phyloP scores from a whole-genome alignment of 2,888 invertebrate genomes.

The Papilio demoleus region DNA sequence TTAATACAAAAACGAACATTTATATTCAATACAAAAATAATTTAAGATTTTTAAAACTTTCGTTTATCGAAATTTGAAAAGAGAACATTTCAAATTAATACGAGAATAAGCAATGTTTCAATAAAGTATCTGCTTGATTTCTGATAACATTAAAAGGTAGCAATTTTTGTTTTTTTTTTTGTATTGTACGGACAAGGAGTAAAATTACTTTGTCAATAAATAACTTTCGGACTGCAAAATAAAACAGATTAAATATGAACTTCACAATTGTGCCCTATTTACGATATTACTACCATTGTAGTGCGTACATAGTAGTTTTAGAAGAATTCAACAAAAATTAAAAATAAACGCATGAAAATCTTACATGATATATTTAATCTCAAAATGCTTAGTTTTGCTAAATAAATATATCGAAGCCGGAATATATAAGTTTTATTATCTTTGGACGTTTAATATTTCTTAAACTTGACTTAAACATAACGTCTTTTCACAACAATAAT shows the following conservation, averaged over 20 bases:
- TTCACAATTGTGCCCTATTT: conserved; percentile 64
- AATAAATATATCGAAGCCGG: not conserved
- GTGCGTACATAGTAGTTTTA: conserved; percentile 9
- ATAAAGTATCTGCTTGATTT: not conserved
- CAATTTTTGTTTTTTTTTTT: not conserved
- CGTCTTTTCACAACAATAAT: not conserved
- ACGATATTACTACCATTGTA: conserved; percentile 42
- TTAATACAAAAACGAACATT: conserved; percentile 23
- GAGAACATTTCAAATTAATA: not conserved
- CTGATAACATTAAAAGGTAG: not conserved
- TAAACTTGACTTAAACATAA: too few relatives aligned
- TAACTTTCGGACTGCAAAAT: not conserved
- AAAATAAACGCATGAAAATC: not conserved
- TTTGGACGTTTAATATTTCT: too few relatives aligned
- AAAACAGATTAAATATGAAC: conserved; percentile 67
- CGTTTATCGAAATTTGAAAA: not conserved
- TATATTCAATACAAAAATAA: conserved; percentile 7
- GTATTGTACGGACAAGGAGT: not conserved
- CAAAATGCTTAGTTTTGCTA: not conserved
- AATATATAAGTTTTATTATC: not conserved
- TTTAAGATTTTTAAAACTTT: not conserved
- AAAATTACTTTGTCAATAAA: not conserved
- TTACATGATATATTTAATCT: not conserved
- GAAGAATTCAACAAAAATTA: not conserved
- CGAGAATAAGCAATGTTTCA: not conserved